Evolutionary conservation across 2,113 vertebrate genomes (phyloP), one percentile per base, ranked within the genome.

Genomic region (Panurus biarmicus): DNA sequence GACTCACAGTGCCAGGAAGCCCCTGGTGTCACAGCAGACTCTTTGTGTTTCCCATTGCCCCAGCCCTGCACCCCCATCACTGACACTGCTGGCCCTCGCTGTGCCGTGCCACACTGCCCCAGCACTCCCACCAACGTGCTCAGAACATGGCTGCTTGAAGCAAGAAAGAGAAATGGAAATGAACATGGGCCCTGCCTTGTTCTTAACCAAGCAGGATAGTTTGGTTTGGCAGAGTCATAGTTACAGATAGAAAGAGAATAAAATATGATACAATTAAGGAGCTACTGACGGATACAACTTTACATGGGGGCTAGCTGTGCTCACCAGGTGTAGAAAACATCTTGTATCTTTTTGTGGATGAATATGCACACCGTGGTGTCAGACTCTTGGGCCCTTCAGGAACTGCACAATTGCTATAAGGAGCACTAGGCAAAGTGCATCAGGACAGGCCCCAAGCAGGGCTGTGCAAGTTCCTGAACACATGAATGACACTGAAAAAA

Each of bases 1-100:
- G 85, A 79, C 28, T 90, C 60, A 57, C 0, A 1, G 24, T 80
- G 71, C 50, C 56, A 58, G 92, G 44, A 94, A 48, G 50, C 23
- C 75, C 45, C 42, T 69, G 48, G 70, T 85, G 78, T 64, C 75
- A 75, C 57, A 90, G 85, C 15, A 44, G 40, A 51, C n/a, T 57
- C 15, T 40, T 84, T 56, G 36, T 83, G n/a, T 65, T 87, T 82
- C 21, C 73, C 54, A 2, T 12, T 78, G 74, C 44, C 70, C 62
- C 11, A 5, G 77, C 45, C 26, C 0, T 0, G 70, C 23, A 33
- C 9, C 15, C 15, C 9, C 7, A 23, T 2, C 2, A 2, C 51
- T 50, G 74, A 31, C 19, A 3, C 35, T 42, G 70, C 62, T 8
- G 1, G 28, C 51, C 47, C 0, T 2, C 0, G 0, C 33, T 60